Percentiles rank a stretch among this genome's conserved stretches.
These are phyloP conservation scores for Nycticebus coucang DNA, from an alignment of 2,113 vertebrate species.

Conservation along the genomic window DNA sequence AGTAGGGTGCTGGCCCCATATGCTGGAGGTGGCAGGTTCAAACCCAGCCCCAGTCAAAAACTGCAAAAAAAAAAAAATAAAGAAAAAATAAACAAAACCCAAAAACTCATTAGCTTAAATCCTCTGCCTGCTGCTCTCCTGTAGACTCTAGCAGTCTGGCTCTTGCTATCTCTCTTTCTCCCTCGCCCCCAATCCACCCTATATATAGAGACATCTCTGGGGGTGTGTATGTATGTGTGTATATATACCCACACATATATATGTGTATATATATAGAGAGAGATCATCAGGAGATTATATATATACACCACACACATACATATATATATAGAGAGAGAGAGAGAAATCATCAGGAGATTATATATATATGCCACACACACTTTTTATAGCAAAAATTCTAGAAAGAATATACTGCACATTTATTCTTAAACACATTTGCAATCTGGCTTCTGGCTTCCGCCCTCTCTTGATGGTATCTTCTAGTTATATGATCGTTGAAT, in stretches of 20 bases:
- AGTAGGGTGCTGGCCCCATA: no score
- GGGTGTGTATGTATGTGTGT: rapidly evolving
- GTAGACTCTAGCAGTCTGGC: not conserved
- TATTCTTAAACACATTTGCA: not conserved
- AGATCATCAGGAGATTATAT: not conserved
- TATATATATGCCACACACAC: not conserved
- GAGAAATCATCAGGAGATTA: not conserved
- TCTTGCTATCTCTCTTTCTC: not conserved
- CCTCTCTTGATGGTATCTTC: not conserved
- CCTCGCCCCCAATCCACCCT: no score
- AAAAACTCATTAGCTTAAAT: not conserved
- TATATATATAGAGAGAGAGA: not conserved
- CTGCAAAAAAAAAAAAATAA: no score
- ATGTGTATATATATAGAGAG: not conserved
- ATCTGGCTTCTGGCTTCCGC: not conserved
- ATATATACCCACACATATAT: not conserved
- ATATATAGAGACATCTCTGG: not conserved
- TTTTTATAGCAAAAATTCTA: not conserved
- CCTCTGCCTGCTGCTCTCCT: not conserved
- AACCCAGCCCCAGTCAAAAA: no score
- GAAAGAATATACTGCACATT: not conserved
- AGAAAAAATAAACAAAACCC: not conserved
- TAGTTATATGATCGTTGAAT: not conserved
- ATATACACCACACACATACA: not conserved
- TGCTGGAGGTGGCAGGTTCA: no score